Evolutionary conservation across 2,888 invertebrate species (phyloP).

Genomic region (Sicus ferrugineus): DNA sequence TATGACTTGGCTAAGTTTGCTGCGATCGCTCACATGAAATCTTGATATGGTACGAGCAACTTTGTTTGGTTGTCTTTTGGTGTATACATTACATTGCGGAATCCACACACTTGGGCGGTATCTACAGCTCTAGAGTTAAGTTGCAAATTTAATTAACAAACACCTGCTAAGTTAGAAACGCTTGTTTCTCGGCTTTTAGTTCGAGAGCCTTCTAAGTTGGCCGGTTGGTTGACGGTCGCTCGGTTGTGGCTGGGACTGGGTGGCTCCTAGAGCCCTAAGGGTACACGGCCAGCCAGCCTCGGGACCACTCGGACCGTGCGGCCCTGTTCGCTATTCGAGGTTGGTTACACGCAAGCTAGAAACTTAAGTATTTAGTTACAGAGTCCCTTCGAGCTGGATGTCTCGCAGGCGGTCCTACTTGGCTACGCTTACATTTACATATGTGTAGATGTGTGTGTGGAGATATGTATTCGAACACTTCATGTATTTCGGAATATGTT

Average conservation of each 20-base stretch:
- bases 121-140: slow-evolving; percentile 19
- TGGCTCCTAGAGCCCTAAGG: slow-evolving; percentile 29
- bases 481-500: slow-evolving; percentile 14
- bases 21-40: slow-evolving; percentile 28
- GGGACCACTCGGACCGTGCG: not conserved
- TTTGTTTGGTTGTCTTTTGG: slow-evolving; percentile 25
- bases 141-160: slow-evolving; percentile 28
- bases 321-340: slow-evolving; percentile 10
- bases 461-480: slow-evolving; percentile 15
- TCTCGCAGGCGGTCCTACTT: slow-evolving; percentile 17
- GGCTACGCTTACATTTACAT: slow-evolving; percentile 23
- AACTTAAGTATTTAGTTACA: slow-evolving; percentile 13
- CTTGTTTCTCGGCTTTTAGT: not conserved
- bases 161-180: slow-evolving; percentile 8
- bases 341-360: slow-evolving; percentile 5
- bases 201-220: not conserved
- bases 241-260: slow-evolving; percentile 1
- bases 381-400: not conserved
- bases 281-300: slow-evolving; percentile 19
- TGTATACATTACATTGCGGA: slow-evolving; percentile 31
- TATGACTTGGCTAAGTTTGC: slow-evolving; percentile 30
- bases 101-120: not conserved
- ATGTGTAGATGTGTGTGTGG: not conserved
- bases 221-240: not conserved
- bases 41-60: slow-evolving; percentile 30